Conservation (phyloP, 2,888 invertebrate species). For the Galeopsomyia nigrocyanea region DNA sequence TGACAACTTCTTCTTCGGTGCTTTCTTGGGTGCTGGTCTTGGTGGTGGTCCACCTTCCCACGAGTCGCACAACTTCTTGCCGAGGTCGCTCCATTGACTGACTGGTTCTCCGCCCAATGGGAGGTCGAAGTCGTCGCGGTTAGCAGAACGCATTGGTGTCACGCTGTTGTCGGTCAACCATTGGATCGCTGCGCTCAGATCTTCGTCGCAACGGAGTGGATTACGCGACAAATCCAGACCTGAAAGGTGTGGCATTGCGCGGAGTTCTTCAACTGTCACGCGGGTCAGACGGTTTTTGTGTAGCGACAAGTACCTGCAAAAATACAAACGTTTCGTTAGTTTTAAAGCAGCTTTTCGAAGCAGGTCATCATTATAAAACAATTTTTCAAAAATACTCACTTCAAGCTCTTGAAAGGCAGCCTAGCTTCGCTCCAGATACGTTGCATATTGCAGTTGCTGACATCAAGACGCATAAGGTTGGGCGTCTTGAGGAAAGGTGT, state of each 20-base stretch:
- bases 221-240: conserved; percentile 77
- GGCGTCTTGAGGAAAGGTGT: conserved; percentile 77
- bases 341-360: no score
- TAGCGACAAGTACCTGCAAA: conserved; percentile 61
- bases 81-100: conserved; percentile 65
- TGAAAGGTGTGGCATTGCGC: conserved; percentile 73
- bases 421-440: conserved; percentile 75
- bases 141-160: conserved; percentile 67
- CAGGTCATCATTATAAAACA: background rate
- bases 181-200: conserved; percentile 77
- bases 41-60: conserved; percentile 59
- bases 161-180: conserved; percentile 75
- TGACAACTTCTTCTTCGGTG: conserved; percentile 29
- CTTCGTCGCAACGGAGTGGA: conserved; percentile 78
- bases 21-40: conserved; percentile 49
- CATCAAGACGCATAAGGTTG: conserved; percentile 77
- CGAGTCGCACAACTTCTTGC: conserved; percentile 61
- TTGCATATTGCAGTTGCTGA: conserved; percentile 78
- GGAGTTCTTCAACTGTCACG: conserved; percentile 74
- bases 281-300: conserved; percentile 61
- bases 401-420: conserved; percentile 60
- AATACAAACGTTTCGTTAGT: no score
- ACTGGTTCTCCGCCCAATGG: conserved; percentile 38
- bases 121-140: conserved; percentile 50
- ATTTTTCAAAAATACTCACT: conserved; percentile 51